Evolutionary conservation across 1,140 invertebrate species (phyloP), one percentile per base, ranked within the genome.

Genomic region (Bombus haemorrhoidalis): DNA sequence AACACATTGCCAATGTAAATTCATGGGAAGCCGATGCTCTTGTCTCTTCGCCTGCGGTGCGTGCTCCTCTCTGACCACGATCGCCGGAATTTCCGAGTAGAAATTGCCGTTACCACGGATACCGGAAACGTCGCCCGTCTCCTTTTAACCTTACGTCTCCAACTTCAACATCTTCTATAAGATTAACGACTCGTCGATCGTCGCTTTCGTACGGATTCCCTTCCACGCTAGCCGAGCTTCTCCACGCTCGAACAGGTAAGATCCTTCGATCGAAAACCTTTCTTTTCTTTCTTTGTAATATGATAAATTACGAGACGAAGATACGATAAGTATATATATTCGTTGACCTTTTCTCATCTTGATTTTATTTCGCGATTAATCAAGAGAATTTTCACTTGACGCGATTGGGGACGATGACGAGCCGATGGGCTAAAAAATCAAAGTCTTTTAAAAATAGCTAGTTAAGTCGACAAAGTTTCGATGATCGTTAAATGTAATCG

Each of bases 1-100:
- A 66, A 81, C 74, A 68, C 79, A 68, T 77, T 76, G 77, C n/a
- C 86, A 64, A 91, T 91, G 89, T 71, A 91, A 91, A 91, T 91
- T 91, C 85, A 89, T 91, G 84, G 75, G 25, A 57, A 39, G n/a
- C 59, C 34, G 47, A 53, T 53, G 47, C 18, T 34, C 59, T n/a
- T 57, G 77, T 81, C 86, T 62, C 64, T 28, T 41, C 32, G 39
- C 12, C n/a, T 3, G 25, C 32, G 71, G 25, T 82, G 71, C 81
- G 47, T 41, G 57, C 25, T 39, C 32, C 57, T 39, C 5, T n/a
- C 18, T 32, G n/a, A 62, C 53, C 83, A 34, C 66, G 64, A 78
- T 71, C 47, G 25, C 3, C 43, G 41, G 28, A 82, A 82, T 62
- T 66, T 66, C 57, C 59, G 57, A 13, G 37, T 37, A 15, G 71